Evolutionary conservation across 1,140 invertebrate genomes (phyloP).

Genomic region (Calephelis nemesis): DNA sequence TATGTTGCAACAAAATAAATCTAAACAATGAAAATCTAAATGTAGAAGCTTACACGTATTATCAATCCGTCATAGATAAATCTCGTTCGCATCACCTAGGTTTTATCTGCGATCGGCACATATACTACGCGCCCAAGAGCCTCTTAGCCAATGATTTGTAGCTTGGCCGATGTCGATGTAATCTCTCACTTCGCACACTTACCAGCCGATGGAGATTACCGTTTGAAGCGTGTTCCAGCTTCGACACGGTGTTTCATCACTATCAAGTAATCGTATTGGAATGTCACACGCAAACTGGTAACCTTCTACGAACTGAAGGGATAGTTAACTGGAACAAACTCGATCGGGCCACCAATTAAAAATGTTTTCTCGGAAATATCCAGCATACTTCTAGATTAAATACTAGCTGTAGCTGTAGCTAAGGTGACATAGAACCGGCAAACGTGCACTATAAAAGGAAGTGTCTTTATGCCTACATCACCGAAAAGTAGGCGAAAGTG

Average conservation of each 20-base stretch:
- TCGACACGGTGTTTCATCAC: constrained; percentile 27
- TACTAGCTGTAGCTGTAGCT: too few relatives aligned
- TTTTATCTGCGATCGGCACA: constrained; percentile 33
- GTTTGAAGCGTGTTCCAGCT: constrained; percentile 25
- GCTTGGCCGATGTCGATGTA: constrained; percentile 29
- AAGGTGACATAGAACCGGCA: too few relatives aligned
- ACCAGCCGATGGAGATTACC: constrained; percentile 30
- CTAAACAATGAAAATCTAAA: too few relatives aligned
- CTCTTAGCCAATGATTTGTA: constrained; percentile 40
- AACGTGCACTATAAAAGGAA: too few relatives aligned
- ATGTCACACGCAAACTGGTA: constrained; percentile 26
- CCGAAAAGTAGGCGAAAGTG: too few relatives aligned
- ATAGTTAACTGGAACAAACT: constrained; percentile 14
- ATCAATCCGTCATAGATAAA: constrained; percentile 19
- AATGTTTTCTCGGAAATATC: constrained; percentile 3
- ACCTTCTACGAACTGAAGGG: constrained; percentile 17
- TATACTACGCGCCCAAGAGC: constrained; percentile 28
- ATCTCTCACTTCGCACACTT: constrained; percentile 31
- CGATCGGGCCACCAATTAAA: constrained; percentile 16
- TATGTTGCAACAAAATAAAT: too few relatives aligned
- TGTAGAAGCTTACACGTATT: not conserved
- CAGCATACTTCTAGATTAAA: too few relatives aligned
- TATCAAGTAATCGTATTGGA: constrained; percentile 27
- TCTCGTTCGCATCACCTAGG: constrained; percentile 14
- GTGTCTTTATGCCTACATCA: too few relatives aligned